Base-by-base conservation (phyloP, 2,113 vertebrate species). In the Clarias macrocephalus region DNA sequence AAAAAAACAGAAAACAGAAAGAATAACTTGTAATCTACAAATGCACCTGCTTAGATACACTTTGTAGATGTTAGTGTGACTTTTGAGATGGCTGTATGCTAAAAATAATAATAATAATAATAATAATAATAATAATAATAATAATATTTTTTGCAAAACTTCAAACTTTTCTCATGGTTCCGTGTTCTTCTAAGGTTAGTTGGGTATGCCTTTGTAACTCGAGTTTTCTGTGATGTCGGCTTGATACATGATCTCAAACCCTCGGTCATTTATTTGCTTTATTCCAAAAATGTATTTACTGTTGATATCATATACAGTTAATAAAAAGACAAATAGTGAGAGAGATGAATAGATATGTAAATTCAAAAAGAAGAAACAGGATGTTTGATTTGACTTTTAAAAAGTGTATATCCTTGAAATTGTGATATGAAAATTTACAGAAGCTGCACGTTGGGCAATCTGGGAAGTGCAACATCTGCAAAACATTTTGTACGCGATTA, bases 391-490 rank as follows among this genome's bases (percentile, higher is more conserved):
- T 79, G 54, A n/a, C 54, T 30, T 48, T 7, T 11, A 54, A 84
- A n/a, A 33, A 56, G 18, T 33, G n/a, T 30, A 5, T n/a, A 79
- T 37, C 16, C 52, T 86, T 21, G n/a, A 48, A 68, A 56, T 77
- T 56, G 30, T 23, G 86, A 65, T 48, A 86, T 18, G 54, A 60
- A 68, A 23, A 23, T 42, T 63, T 28, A 57, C 0, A 59, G 73
- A 77, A 77, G 30, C 33, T 56, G 7, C 25, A 79, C 21, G 7
- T 21, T 10, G 21, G 48, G 12, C 16, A 76, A 48, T n/a, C 59
- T 73, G 81, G 54, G 80, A 88, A 85, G 68, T 10, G 23, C n/a
- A 87, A 70, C 82, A 90, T 89, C 83, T 83, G 81, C 59, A 65
- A 52, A 70, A 73, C 21, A 33, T 42, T 62, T 65, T 80, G 23